Percentiles rank a stretch among this genome's conserved stretches.
phyloP scores from a whole-genome alignment of 2,113 vertebrate species.

The Percopsis transmontana region DNA sequence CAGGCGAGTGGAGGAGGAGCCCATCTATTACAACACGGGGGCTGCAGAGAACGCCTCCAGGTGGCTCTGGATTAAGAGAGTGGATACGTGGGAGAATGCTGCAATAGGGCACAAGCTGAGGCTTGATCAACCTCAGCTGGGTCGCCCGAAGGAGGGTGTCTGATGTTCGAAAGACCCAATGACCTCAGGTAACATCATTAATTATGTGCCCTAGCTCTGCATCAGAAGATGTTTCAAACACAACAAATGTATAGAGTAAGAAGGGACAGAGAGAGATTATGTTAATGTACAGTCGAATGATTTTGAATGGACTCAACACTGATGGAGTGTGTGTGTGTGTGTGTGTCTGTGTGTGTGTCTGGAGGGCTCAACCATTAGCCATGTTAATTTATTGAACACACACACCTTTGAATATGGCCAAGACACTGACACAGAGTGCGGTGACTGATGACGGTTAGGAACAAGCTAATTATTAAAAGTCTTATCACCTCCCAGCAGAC shows the following conservation, averaged over 20 bases:
- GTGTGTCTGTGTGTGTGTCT: background rate
- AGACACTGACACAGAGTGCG: constrained; percentile 50
- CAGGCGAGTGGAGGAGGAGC: constrained; percentile 20
- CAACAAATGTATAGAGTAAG: constrained; percentile 6
- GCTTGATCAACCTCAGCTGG: too few relatives aligned
- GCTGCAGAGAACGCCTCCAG: background rate
- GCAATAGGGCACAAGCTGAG: too few relatives aligned
- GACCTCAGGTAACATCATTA: too few relatives aligned
- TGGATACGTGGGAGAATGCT: background rate
- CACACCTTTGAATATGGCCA: constrained; percentile 40
- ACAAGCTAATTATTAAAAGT: constrained; percentile 67
- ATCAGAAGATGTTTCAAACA: too few relatives aligned
- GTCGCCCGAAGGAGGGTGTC: too few relatives aligned
- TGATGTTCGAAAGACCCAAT: too few relatives aligned
- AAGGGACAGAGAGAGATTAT: constrained; percentile 1
- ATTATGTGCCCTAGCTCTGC: too few relatives aligned
- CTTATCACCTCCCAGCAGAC: constrained; percentile 67
- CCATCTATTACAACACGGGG: background rate
- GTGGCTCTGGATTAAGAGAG: background rate
- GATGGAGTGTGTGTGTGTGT: background rate
- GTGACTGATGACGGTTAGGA: constrained; percentile 65
- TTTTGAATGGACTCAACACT: constrained; percentile 10
- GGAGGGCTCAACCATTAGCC: background rate
- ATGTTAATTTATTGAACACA: background rate
- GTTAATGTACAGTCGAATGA: constrained; percentile 29